Conservation (phyloP, 1,140 invertebrate genomes). For the Cyphomyrmex costatus region DNA sequence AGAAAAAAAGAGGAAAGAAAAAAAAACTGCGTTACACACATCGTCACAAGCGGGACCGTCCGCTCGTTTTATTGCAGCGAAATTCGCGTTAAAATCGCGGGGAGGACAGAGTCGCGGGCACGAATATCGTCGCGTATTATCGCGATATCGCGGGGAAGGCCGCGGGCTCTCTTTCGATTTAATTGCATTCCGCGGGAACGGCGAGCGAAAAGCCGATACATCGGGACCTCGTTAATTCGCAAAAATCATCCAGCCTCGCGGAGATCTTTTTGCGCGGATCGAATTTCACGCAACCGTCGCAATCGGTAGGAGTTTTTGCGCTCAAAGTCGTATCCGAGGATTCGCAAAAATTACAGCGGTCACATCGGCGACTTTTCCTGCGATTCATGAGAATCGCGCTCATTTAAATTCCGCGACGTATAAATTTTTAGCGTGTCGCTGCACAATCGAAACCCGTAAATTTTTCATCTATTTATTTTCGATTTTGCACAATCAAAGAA, state of each 20-base stretch:
- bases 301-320: background rate
- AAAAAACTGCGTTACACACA: constrained; percentile 30
- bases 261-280: constrained; percentile 68
- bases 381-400: background rate
- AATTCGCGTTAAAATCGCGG: constrained; percentile 34
- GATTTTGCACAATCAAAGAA: background rate
- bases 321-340: constrained; percentile 17
- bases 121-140: constrained; percentile 15
- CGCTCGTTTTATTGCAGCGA: constrained; percentile 29
- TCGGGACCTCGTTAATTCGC: constrained; percentile 70
- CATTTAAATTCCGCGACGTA: background rate
- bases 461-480: background rate
- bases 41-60: constrained; percentile 1
- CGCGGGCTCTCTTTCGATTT: constrained; percentile 63
- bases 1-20: background rate
- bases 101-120: background rate
- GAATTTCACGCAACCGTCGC: constrained; percentile 55
- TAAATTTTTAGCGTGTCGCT: background rate
- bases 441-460: background rate
- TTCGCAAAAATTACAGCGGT: constrained; percentile 18
- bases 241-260: constrained; percentile 64
- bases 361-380: background rate
- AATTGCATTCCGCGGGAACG: constrained; percentile 70
- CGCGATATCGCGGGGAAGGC: constrained; percentile 39
- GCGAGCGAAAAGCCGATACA: constrained; percentile 55